Percentiles rank a stretch among this genome's conserved stretches.
Evolutionary conservation across 2,888 invertebrate genomes (phyloP).

Genomic region (Silvanus unidentatus): DNA sequence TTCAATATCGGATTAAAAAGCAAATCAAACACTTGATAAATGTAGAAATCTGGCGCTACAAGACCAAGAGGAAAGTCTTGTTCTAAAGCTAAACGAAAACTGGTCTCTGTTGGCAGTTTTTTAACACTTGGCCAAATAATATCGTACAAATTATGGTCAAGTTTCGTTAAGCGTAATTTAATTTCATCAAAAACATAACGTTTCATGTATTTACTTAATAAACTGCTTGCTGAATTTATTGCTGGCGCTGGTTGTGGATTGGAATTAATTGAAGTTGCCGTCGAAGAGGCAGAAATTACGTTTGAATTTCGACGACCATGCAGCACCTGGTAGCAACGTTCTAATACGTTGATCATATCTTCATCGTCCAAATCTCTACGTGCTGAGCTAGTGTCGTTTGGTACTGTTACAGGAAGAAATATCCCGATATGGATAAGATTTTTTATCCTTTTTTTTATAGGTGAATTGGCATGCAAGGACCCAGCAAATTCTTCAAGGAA

Average conservation of each 20-base stretch:
- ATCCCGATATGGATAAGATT: no score
- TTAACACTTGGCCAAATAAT: constrained; percentile 85
- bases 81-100: constrained; percentile 54
- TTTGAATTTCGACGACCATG: constrained; percentile 56
- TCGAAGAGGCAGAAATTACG: constrained; percentile 52
- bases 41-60: constrained; percentile 80
- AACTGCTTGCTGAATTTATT: constrained; percentile 44
- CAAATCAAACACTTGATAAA: constrained; percentile 77
- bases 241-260: not conserved
- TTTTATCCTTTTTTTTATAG: no score
- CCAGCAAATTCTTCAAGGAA: no score
- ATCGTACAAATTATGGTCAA: constrained; percentile 83
- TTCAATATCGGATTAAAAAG: constrained; percentile 77
- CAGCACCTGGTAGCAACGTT: constrained; percentile 68
- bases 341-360: constrained; percentile 66
- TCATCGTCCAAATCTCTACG: constrained; percentile 65
- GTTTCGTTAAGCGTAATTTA: constrained; percentile 69
- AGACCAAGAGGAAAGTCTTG: constrained; percentile 71
- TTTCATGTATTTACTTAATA: constrained; percentile 70
- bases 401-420: constrained; percentile 50
- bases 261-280: constrained; percentile 37
- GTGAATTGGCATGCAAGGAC: not conserved
- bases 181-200: constrained; percentile 67
- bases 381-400: constrained; percentile 68
- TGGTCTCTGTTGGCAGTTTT: constrained; percentile 60